A percentile compares a stretch with the other conserved stretches of the same genome.
Conservation (phyloP, 2,888 invertebrate genomes). For the Clostera curtula region DNA sequence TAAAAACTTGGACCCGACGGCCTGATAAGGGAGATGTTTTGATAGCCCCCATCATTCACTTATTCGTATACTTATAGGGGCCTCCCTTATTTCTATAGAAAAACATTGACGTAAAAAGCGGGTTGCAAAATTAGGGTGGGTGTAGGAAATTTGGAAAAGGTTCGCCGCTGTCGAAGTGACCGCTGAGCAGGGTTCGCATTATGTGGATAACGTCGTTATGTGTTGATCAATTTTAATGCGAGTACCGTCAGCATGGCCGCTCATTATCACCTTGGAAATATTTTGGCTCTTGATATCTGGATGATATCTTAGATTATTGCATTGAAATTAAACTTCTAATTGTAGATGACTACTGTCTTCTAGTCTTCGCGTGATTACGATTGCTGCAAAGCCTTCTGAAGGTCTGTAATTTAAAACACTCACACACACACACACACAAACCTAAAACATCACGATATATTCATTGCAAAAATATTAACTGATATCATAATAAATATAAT, state of each 20-base stretch:
- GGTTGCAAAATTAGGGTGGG: constrained; percentile 53
- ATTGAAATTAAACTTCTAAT: too few species aligned
- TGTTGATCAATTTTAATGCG: constrained; percentile 74
- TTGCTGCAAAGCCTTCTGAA: too few species aligned
- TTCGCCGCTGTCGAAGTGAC: constrained; percentile 72
- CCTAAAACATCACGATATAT: too few species aligned
- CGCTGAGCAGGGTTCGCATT: constrained; percentile 71
- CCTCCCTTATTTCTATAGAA: constrained; percentile 59
- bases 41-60: constrained; percentile 70
- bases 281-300: too few species aligned
- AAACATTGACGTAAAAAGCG: constrained; percentile 75
- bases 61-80: constrained; percentile 45
- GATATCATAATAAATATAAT: too few species aligned
- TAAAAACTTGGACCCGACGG: constrained; percentile 55
- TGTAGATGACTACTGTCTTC: too few species aligned
- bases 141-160: constrained; percentile 48
- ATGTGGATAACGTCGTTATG: constrained; percentile 71
- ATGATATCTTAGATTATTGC: too few species aligned
- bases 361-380: too few species aligned
- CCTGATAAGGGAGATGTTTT: constrained; percentile 69
- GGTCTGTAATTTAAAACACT: too few species aligned
- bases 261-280: constrained; percentile 6
- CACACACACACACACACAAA: too few species aligned
- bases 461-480: too few species aligned
- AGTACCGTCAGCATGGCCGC: constrained; percentile 30